Evolutionary conservation across 2,888 invertebrate genomes (phyloP), one percentile per base, ranked within the genome.

Genomic region (Acanthosepion lycidas): DNA sequence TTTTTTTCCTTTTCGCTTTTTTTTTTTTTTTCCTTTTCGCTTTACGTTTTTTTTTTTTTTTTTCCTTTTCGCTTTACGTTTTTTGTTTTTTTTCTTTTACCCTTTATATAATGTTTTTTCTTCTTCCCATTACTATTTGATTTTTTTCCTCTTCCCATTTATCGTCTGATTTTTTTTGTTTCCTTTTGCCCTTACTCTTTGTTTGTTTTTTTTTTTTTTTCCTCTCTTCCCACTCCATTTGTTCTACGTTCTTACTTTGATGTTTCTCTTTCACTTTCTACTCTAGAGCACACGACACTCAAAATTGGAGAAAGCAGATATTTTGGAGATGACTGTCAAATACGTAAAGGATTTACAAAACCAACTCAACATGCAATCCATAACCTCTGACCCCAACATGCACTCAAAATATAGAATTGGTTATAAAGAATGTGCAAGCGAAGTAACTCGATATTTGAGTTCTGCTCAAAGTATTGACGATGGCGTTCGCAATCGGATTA

Each of bases 281-380:
- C 95, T 96, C 94, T 96, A 97, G 97, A 96, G 97, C 53, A 96
- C 97, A 26, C 97, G 97, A 94, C 97, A 97, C 95, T 97, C 97
- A 9, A 97, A 97, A 95, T 95, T 97, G 94, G 97, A 97, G 96
- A 97, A 97, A 94, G 97, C 97, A 0, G 97, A 97, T 95, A 97
- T 97, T 48, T 95, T 97, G 94, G 97, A 97, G 94, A 96, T 97
- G 97, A 97, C 97, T 15, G 97, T 97, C n/a, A 96, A 96, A 94
- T 96, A 97, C 95, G 95, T 97, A 42, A 96, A 96, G 53, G 95
- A 95, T 18, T 95, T 97, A 15, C 97, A 97, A 94, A 95, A 96
- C 48, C 96, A 96, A 94, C 97, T 97, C 55, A 95, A 96, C n/a
- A 95, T 95, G 1, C 95, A 96, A 42, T 95, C 96, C 0, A 95